Conservation (phyloP, 1,140 invertebrate species). For the Drosophila funebris region DNA sequence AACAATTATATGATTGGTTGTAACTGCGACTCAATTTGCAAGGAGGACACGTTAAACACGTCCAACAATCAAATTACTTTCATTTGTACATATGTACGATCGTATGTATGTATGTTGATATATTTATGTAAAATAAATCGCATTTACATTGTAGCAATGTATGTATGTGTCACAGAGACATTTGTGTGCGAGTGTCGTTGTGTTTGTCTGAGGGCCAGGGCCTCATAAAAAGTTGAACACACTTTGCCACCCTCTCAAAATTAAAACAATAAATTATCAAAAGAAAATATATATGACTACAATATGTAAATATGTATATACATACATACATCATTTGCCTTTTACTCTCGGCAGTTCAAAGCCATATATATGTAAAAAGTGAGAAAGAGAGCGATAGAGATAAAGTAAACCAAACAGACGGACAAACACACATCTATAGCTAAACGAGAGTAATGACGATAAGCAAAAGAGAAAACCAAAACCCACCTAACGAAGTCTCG, state of each 20-base stretch:
- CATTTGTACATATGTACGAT: conserved; percentile 10
- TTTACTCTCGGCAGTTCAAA: conserved; percentile 37
- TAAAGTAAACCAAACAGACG: conserved; percentile 19
- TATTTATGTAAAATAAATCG: conserved; percentile 8
- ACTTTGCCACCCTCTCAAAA: conserved; percentile 59
- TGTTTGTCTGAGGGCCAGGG: conserved; percentile 32
- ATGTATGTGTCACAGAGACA: background rate
- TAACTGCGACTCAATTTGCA: conserved; percentile 45
- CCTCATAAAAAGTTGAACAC: conserved; percentile 38
- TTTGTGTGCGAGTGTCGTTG: conserved; percentile 19
- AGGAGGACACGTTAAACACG: conserved; percentile 15
- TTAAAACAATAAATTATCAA: conserved; percentile 75
- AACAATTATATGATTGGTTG: conserved; percentile 45
- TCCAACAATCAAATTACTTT: conserved; percentile 35
- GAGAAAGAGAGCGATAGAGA: conserved; percentile 24
- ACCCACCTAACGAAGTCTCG: conserved; percentile 40
- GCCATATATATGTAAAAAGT: conserved; percentile 2
- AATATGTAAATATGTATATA: conserved; percentile 24
- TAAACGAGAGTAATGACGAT: conserved; percentile 46
- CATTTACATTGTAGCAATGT: conserved; percentile 5
- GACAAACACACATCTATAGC: conserved; percentile 21
- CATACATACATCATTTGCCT: conserved; percentile 37
- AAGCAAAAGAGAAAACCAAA: conserved; percentile 47
- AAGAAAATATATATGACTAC: conserved; percentile 29
- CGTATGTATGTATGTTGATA: conserved; percentile 1